Evolutionary conservation across 2,888 invertebrate species (phyloP).

Genomic region (Cyaniris semiargus): DNA sequence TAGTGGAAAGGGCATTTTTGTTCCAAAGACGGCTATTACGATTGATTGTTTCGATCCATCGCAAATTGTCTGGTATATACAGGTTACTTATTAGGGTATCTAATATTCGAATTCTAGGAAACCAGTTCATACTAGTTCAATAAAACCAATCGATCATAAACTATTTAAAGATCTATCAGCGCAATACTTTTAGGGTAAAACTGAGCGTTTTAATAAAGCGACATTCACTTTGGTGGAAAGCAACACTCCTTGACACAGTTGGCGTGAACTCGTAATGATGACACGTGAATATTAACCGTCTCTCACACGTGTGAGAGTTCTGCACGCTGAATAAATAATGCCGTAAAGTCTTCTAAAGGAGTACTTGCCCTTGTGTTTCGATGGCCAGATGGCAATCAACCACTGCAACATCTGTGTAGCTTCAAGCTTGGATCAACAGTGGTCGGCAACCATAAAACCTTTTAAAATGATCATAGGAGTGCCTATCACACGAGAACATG

Average conservation of each 20-base stretch:
- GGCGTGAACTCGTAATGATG: conserved; percentile 29
- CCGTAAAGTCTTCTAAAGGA: background rate
- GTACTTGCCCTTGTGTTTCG: background rate
- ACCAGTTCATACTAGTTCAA: background rate
- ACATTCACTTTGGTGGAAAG: conserved; percentile 31
- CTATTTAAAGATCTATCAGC: background rate
- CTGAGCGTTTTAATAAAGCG: background rate
- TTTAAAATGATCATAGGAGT: too few species aligned
- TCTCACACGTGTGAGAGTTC: background rate
- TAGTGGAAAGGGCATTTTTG: too few species aligned
- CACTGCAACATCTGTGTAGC: background rate
- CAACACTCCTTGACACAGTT: conserved; percentile 33
- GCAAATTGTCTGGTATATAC: too few species aligned
- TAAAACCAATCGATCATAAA: background rate
- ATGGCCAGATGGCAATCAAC: background rate
- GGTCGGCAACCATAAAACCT: too few species aligned
- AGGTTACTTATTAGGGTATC: too few species aligned
- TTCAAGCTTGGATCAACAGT: too few species aligned
- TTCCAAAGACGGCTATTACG: too few species aligned
- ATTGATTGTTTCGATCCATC: too few species aligned
- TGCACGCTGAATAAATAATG: background rate
- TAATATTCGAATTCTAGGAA: too few species aligned
- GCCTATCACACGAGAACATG: too few species aligned
- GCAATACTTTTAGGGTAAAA: background rate
- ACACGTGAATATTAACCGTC: conserved; percentile 31